A percentile compares a stretch with the other conserved stretches of the same genome.
These are phyloP conservation scores for Ibycter americanus DNA, from an alignment of 2,797 vertebrate genomes.

Conservation along the genomic window DNA sequence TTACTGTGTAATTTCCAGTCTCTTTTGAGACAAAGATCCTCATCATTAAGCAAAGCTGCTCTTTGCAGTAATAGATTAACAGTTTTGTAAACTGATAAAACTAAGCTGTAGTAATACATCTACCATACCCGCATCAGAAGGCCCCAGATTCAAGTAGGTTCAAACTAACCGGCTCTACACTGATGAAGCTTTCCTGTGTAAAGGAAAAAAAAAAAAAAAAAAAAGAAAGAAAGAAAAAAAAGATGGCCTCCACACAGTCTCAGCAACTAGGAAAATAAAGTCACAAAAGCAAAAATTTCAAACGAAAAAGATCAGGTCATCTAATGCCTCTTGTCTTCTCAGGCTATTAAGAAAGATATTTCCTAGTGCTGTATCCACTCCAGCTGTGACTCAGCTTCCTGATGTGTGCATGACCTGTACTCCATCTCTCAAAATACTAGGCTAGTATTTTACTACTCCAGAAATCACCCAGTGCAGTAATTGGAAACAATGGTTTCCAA, in stretches of 20 bases:
- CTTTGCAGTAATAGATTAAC: neutral
- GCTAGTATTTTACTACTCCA: neutral
- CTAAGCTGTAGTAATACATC: neutral
- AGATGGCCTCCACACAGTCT: neutral
- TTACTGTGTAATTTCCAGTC: neutral
- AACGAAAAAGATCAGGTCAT: neutral
- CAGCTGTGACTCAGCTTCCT: conserved; percentile 19
- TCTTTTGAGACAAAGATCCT: neutral
- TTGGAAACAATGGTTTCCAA: neutral
- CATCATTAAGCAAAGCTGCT: neutral
- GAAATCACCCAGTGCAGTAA: neutral
- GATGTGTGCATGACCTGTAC: neutral
- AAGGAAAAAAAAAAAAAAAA: rapidly evolving
- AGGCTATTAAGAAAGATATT: neutral
- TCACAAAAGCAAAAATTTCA: neutral
- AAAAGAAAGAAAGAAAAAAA: neutral
- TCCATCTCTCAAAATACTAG: neutral
- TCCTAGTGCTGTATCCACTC: neutral
- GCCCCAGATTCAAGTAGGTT: neutral
- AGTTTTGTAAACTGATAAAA: neutral
- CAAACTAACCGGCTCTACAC: neutral
- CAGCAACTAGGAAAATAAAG: neutral
- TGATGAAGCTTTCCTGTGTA: neutral
- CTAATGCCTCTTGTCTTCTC: neutral
- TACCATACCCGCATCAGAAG: neutral